A percentile compares a stretch with the other conserved stretches of the same genome.
Evolutionary conservation across 1,140 invertebrate genomes (phyloP).

Genomic region (Prorops nasuta): DNA sequence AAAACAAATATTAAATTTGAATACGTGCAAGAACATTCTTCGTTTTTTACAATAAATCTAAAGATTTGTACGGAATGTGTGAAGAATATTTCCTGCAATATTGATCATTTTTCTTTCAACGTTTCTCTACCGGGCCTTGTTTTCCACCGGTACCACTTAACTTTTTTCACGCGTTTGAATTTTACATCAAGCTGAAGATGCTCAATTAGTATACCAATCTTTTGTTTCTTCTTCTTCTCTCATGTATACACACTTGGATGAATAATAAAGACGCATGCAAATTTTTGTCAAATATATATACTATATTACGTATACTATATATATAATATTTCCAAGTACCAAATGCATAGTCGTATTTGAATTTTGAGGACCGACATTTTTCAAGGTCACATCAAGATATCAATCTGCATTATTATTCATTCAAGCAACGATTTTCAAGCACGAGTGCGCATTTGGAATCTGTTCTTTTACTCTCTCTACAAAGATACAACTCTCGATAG

Average conservation of each 20-base stretch:
- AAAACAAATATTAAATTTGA: too few relatives aligned
- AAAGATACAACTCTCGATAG: too few relatives aligned
- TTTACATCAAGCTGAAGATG: not conserved
- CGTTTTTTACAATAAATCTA: too few relatives aligned
- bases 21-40: too few relatives aligned
- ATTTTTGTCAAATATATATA: slow-evolving; percentile 23
- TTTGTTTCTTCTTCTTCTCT: slow-evolving; percentile 12
- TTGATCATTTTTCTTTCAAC: not conserved
- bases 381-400: too few relatives aligned
- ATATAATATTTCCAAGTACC: too few relatives aligned
- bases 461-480: slow-evolving; percentile 32
- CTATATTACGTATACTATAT: too few relatives aligned
- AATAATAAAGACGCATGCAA: slow-evolving; percentile 51
- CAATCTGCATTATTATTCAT: slow-evolving; percentile 49
- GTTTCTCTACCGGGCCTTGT: not conserved
- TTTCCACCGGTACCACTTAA: not conserved
- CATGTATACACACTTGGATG: slow-evolving; percentile 48
- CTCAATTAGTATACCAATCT: too few relatives aligned
- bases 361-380: slow-evolving; percentile 26
- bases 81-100: too few relatives aligned
- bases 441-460: slow-evolving; percentile 47
- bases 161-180: not conserved
- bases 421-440: slow-evolving; percentile 44
- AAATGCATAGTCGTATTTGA: slow-evolving; percentile 53
- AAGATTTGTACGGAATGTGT: too few relatives aligned